Conservation (phyloP, 2,888 invertebrate genomes). For the Tolmerus cingulatus region DNA sequence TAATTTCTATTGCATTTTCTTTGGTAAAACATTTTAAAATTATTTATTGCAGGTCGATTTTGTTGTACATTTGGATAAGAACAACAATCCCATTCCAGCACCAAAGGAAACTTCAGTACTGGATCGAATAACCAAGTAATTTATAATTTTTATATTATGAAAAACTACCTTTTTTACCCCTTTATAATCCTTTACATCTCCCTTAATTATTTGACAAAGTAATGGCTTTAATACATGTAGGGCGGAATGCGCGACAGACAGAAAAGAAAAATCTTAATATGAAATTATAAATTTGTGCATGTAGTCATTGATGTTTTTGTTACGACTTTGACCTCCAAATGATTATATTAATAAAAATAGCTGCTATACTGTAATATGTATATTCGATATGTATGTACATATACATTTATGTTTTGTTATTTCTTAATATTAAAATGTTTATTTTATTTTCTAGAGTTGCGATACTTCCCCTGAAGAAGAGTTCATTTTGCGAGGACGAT, state of each 20-base stretch:
- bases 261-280: too few species aligned
- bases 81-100: conserved; percentile 54
- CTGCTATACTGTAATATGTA: too few species aligned
- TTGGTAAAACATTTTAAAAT: background rate
- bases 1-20: conserved; percentile 42
- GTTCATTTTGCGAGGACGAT: conserved; percentile 65
- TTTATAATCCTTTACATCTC: too few species aligned
- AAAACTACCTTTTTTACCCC: too few species aligned
- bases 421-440: background rate
- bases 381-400: too few species aligned
- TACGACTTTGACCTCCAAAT: too few species aligned
- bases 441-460: conserved; percentile 56
- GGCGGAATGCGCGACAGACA: too few species aligned
- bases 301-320: too few species aligned
- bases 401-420: too few species aligned
- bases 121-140: conserved; percentile 60
- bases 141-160: background rate
- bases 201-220: background rate
- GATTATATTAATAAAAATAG: too few species aligned
- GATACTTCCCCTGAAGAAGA: conserved; percentile 63
- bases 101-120: conserved; percentile 57
- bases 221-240: too few species aligned
- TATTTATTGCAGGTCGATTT: conserved; percentile 57
- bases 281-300: too few species aligned
- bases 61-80: conserved; percentile 60